Percentiles rank a stretch among this genome's conserved stretches.
Evolutionary conservation across 2,113 vertebrate species (phyloP).

Genomic region (Corythornis madagascariensis): DNA sequence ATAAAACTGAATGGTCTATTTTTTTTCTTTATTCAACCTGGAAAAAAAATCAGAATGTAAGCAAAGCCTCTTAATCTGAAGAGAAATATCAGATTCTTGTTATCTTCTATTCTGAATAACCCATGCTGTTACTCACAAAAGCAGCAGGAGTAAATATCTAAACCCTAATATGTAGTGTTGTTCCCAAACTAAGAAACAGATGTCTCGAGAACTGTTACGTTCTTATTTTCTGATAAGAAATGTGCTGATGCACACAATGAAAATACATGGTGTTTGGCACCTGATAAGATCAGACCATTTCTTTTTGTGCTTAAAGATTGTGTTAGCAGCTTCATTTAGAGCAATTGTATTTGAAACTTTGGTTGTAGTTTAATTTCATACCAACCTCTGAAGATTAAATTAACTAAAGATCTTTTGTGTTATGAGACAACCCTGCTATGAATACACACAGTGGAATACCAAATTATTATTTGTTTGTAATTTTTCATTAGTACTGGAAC

Average conservation of each 20-base stretch:
- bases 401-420: background rate
- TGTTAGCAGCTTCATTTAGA: background rate
- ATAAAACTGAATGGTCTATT: background rate
- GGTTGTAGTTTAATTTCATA: background rate
- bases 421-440: background rate
- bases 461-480: background rate
- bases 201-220: background rate
- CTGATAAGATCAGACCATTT: background rate
- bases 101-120: background rate
- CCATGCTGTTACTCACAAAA: background rate
- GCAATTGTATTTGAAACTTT: background rate
- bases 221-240: background rate
- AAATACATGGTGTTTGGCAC: background rate
- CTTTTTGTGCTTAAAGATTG: background rate
- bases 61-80: background rate
- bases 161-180: background rate
- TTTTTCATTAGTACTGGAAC: background rate
- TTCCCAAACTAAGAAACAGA: background rate
- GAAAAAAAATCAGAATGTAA: background rate
- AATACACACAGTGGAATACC: background rate
- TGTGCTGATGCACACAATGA: background rate
- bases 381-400: background rate
- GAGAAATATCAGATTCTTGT: background rate
- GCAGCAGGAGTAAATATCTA: background rate
- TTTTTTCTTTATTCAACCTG: background rate